These are phyloP conservation scores for Venustoraphidia nigricollis DNA, from an alignment of 2,888 invertebrate species.

Conservation along the genomic window DNA sequence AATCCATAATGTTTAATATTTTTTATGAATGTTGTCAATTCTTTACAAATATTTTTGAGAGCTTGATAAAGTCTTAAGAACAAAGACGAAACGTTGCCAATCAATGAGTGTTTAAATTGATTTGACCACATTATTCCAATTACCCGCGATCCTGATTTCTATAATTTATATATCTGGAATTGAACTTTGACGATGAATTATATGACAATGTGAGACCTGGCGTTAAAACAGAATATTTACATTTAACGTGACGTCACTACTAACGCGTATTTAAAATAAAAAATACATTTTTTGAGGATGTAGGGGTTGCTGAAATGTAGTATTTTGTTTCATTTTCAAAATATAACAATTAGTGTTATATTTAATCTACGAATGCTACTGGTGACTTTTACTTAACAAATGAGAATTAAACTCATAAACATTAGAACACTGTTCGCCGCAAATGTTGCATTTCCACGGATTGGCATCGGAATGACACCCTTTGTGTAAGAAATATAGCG, in stretches of 20 bases:
- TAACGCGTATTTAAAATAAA: background rate
- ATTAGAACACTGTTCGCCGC: slow-evolving; percentile 87
- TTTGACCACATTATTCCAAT: no score
- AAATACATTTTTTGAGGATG: background rate
- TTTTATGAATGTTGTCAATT: no score
- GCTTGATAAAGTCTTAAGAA: no score
- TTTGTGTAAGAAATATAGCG: slow-evolving; percentile 92
- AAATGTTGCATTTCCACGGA: slow-evolving; percentile 96
- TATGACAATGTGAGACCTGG: no score
- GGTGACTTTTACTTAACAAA: slow-evolving; percentile 85
- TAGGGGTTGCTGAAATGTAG: background rate
- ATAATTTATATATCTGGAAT: no score
- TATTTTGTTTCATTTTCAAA: background rate
- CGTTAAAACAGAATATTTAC: background rate
- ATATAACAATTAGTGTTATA: slow-evolving; percentile 28
- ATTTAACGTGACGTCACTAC: background rate
- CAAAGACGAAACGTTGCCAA: no score
- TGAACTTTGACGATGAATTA: no score
- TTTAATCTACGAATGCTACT: slow-evolving; percentile 20
- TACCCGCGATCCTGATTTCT: no score
- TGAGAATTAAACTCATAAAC: slow-evolving; percentile 96
- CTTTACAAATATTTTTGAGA: no score
- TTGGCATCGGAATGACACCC: slow-evolving; percentile 95
- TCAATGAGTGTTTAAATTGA: no score
- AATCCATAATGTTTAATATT: no score